Evolutionary conservation across 2,888 invertebrate genomes (phyloP).

Genomic region (Nymphalis urticae): DNA sequence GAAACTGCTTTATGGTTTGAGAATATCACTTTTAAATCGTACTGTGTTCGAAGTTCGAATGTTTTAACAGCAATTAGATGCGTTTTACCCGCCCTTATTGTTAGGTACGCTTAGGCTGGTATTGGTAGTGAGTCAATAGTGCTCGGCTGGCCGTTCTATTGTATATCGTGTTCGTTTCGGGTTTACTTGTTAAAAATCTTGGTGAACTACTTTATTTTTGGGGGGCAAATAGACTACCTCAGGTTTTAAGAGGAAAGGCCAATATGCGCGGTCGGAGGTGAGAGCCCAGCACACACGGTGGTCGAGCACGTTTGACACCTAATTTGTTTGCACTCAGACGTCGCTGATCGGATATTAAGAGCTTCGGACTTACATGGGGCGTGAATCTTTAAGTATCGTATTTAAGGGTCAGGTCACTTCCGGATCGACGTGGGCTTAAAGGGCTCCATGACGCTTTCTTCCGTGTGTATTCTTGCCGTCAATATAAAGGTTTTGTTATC

Average conservation of each 20-base stretch:
- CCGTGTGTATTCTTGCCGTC: neutral
- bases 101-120: constrained; percentile 57
- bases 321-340: constrained; percentile 42
- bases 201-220: constrained; percentile 75
- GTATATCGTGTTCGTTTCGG: constrained; percentile 57
- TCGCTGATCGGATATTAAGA: constrained; percentile 41
- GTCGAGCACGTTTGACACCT: constrained; percentile 46
- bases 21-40: constrained; percentile 80
- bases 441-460: neutral
- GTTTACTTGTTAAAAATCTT: constrained; percentile 73
- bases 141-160: constrained; percentile 29
- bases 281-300: constrained; percentile 41
- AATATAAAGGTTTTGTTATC: neutral
- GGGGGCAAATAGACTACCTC: constrained; percentile 57
- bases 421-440: neutral
- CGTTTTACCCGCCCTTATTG: constrained; percentile 74
- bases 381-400: constrained; percentile 33
- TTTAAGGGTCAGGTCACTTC: constrained; percentile 27
- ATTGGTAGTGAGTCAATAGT: constrained; percentile 59
- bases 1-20: constrained; percentile 80
- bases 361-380: constrained; percentile 36
- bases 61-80: constrained; percentile 81
- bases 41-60: constrained; percentile 65
- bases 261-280: constrained; percentile 48
- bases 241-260: constrained; percentile 61